Evolutionary conservation across 1,140 invertebrate species (phyloP).

Genomic region (Brachionus koreanus): DNA sequence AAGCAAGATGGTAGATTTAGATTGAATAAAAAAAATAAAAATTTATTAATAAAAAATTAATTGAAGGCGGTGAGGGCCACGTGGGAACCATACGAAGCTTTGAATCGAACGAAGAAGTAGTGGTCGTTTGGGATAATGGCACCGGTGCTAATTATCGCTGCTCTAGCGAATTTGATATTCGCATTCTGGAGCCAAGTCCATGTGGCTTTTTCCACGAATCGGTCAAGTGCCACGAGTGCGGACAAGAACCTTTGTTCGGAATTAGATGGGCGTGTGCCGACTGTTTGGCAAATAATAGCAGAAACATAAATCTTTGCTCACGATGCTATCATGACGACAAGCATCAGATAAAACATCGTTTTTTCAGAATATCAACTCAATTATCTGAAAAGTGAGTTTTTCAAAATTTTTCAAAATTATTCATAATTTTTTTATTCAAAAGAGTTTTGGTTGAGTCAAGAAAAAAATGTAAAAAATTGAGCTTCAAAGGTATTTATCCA

Average conservation of each 20-base stretch:
- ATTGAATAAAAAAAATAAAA: not conserved
- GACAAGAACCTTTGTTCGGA: slow-evolving; percentile 91
- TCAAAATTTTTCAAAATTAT: not conserved
- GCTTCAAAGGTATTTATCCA: slow-evolving; percentile 86
- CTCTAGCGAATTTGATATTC: slow-evolving; percentile 85
- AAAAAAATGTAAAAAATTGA: slow-evolving; percentile 86
- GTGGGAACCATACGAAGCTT: slow-evolving; percentile 94
- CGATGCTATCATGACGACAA: slow-evolving; percentile 95
- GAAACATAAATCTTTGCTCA: slow-evolving; percentile 90
- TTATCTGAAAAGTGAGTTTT: slow-evolving; percentile 71
- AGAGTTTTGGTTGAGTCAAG: slow-evolving; percentile 78
- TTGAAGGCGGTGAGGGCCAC: slow-evolving; percentile 76
- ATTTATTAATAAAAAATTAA: not conserved
- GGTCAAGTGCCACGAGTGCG: slow-evolving; percentile 92
- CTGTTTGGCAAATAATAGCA: slow-evolving; percentile 63
- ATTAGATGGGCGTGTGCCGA: slow-evolving; percentile 96
- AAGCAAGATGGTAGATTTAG: slow-evolving; percentile 78
- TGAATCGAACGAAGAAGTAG: slow-evolving; percentile 94
- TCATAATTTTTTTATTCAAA: slow-evolving; percentile 45
- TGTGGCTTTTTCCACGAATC: slow-evolving; percentile 93
- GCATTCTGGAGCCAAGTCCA: slow-evolving; percentile 87
- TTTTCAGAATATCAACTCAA: slow-evolving; percentile 79
- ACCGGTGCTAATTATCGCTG: slow-evolving; percentile 96
- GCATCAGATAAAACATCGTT: slow-evolving; percentile 85
- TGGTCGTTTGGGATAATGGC: slow-evolving; percentile 97